phyloP scores from a whole-genome alignment of 2,888 invertebrate genomes.

The Isoperla grammatica region DNA sequence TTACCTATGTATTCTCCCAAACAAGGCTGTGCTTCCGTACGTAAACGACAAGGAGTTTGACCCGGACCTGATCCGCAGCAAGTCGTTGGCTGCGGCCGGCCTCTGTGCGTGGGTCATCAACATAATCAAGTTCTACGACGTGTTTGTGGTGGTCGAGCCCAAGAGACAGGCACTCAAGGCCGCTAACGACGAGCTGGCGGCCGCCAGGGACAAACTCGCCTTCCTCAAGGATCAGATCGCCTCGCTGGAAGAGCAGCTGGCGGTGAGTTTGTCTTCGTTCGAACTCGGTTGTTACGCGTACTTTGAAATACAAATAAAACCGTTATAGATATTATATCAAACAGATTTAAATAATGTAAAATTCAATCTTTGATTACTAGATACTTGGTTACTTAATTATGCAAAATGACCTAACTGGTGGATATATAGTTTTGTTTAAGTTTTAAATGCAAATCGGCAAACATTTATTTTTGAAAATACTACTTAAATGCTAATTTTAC shows the following conservation, averaged over 20 bases:
- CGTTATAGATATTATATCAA: no score
- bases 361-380: no score
- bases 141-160: constrained; percentile 88
- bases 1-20: no score
- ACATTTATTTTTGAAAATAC: no score
- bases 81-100: constrained; percentile 88
- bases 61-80: constrained; percentile 73
- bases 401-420: no score
- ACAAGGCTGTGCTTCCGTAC: constrained; percentile 39
- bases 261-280: not conserved
- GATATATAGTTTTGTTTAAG: no score
- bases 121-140: constrained; percentile 82
- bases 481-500: no score
- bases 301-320: no score
- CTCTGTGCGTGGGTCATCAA: constrained; percentile 94
- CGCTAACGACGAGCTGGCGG: constrained; percentile 77
- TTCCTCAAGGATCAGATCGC: constrained; percentile 59
- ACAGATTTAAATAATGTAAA: no score
- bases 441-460: no score
- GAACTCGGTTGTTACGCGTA: no score
- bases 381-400: no score
- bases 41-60: constrained; percentile 71
- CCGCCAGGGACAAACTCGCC: constrained; percentile 73
- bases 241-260: constrained; percentile 71
- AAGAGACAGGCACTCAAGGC: constrained; percentile 78